A percentile compares a stretch with the other conserved stretches of the same genome.
Conservation (phyloP, 1,140 invertebrate species). For the Danaus melanippus region DNA sequence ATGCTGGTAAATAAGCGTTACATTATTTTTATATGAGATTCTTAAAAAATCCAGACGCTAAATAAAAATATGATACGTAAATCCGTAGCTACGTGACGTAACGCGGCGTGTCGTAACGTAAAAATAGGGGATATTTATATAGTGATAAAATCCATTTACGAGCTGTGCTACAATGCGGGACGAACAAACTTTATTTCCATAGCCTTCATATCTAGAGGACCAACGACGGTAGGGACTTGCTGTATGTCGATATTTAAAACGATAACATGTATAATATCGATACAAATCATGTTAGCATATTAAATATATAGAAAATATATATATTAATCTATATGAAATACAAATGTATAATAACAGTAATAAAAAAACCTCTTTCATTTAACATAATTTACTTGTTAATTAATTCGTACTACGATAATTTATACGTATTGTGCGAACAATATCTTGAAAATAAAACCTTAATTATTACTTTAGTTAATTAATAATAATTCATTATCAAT, state of each 20-base stretch:
- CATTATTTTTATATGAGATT: neutral
- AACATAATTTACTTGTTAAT: no score
- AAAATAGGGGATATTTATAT: conserved; percentile 54
- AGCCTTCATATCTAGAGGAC: conserved; percentile 57
- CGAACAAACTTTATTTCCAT: conserved; percentile 68
- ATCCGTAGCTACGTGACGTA: conserved; percentile 34
- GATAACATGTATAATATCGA: no score
- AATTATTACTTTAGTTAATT: no score
- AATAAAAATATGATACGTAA: conserved; percentile 17
- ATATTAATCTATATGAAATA: no score
- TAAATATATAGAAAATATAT: no score
- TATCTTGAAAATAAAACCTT: no score
- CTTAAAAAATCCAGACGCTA: neutral
- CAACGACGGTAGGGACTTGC: conserved; percentile 12
- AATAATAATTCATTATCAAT: neutral
- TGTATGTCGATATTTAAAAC: no score
- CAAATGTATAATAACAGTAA: no score
- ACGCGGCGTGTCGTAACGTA: conserved; percentile 33
- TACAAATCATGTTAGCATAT: no score
- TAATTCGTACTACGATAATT: no score
- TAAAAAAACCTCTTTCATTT: no score
- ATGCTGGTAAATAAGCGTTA: neutral
- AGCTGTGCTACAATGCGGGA: conserved; percentile 51
- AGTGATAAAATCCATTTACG: conserved; percentile 69
- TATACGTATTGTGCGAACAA: no score